Evolutionary conservation across 2,113 vertebrate genomes (phyloP).

Genomic region (Stictonetta naevosa): DNA sequence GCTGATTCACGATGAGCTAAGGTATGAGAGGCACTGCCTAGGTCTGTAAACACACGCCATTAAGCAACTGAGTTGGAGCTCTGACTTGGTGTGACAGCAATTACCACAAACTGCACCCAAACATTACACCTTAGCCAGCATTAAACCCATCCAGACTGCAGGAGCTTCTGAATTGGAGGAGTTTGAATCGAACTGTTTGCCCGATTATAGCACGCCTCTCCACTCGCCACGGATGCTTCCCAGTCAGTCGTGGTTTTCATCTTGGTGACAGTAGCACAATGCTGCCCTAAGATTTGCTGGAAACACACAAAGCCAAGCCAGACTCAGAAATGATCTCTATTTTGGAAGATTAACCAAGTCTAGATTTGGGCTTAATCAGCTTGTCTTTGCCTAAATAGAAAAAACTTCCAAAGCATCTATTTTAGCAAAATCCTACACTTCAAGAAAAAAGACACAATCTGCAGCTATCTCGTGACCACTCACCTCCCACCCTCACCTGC

Average conservation of each 20-base stretch:
- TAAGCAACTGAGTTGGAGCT: neutral
- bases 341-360: neutral
- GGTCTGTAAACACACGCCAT: neutral
- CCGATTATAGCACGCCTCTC: neutral
- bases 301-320: neutral
- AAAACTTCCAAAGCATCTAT: neutral
- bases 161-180: too few relatives aligned
- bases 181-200: neutral
- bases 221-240: neutral
- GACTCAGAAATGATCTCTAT: neutral
- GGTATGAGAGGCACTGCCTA: neutral
- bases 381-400: accelerated
- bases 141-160: neutral
- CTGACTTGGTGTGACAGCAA: neutral
- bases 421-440: neutral
- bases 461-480: neutral
- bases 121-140: neutral
- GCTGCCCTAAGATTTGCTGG: neutral
- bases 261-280: neutral
- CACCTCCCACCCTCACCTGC: neutral
- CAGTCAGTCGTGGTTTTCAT: neutral
- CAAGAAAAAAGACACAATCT: neutral
- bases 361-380: neutral
- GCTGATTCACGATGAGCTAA: slow-evolving; percentile 48
- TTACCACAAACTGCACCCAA: neutral